phyloP scores from a whole-genome alignment of 2,797 vertebrate species.

The Hyperoplus lanceolatus region DNA sequence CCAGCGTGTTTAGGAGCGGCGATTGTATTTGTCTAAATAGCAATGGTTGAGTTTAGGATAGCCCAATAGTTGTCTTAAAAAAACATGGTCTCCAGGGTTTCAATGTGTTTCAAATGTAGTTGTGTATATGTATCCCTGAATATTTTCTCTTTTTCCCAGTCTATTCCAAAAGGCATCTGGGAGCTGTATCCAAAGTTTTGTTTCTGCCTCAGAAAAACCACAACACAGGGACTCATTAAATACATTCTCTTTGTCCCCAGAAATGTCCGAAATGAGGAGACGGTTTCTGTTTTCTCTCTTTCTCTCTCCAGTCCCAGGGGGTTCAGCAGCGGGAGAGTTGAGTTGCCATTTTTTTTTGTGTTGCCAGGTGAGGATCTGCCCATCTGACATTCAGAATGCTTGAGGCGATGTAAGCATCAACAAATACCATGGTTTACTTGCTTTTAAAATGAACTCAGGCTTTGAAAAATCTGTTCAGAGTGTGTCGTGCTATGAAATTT shows the following conservation, averaged over 20 bases:
- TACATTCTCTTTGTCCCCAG: conserved; percentile 50
- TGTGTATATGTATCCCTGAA: conserved; percentile 12
- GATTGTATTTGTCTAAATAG: conserved; percentile 49
- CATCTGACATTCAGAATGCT: conserved; percentile 63
- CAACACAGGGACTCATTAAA: conserved; percentile 58
- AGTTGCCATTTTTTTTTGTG: conserved; percentile 62
- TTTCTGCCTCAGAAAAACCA: conserved; percentile 42
- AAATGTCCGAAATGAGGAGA: conserved; percentile 57
- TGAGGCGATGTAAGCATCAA: conserved; percentile 59
- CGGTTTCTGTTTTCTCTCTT: conserved; percentile 44
- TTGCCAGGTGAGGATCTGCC: conserved; percentile 65
- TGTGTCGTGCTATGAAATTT: conserved; percentile 17
- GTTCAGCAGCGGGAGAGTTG: conserved; percentile 51
- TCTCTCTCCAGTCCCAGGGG: conserved; percentile 44
- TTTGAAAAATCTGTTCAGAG: conserved; percentile 32
- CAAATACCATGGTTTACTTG: conserved; percentile 39
- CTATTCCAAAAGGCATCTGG: conserved; percentile 34
- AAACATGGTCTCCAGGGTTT: conserved; percentile 30
- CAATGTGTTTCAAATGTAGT: conserved; percentile 29
- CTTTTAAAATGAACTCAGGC: conserved; percentile 45
- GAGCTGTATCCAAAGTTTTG: conserved; percentile 32
- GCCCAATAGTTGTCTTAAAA: conserved; percentile 28
- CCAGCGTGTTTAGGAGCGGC: conserved; percentile 23
- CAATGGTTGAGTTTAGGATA: conserved; percentile 21
- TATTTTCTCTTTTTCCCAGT: conserved; percentile 23